These are phyloP conservation scores for Xanthorhoe spadicearia DNA, from an alignment of 2,888 invertebrate species.

Conservation along the genomic window DNA sequence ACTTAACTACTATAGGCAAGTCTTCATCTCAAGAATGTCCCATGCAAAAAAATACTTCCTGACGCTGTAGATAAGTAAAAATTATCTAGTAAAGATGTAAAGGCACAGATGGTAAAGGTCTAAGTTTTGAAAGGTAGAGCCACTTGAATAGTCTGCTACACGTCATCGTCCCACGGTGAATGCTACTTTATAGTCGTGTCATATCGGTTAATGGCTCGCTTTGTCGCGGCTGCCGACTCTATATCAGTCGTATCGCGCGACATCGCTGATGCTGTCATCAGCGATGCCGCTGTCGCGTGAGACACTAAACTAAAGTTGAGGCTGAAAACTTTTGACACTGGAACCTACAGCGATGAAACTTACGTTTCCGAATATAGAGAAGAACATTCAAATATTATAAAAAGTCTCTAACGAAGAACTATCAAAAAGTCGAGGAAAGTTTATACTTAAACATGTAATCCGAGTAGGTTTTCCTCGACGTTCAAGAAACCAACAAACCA, in stretches of 20 bases:
- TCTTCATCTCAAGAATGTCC: no score
- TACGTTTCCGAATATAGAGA: no score
- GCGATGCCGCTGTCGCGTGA: conserved; percentile 14
- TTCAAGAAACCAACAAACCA: not conserved
- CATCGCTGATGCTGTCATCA: conserved; percentile 53
- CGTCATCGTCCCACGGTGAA: conserved; percentile 68
- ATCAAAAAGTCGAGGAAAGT: no score
- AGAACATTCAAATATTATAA: no score
- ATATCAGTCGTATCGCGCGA: conserved; percentile 60
- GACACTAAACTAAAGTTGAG: conserved; percentile 18
- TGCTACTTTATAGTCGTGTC: conserved; percentile 82
- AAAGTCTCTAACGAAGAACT: no score
- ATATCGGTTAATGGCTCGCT: conserved; percentile 79
- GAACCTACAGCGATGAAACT: no score
- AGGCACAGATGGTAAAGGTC: no score
- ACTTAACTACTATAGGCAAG: no score
- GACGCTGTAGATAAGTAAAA: no score
- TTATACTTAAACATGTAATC: no score
- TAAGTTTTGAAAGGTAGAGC: conserved; percentile 67
- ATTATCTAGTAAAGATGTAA: no score
- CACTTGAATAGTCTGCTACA: conserved; percentile 38
- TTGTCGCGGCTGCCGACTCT: conserved; percentile 66
- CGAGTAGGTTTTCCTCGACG: not conserved
- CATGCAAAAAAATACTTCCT: no score
- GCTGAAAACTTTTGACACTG: not conserved